Base-by-base conservation (phyloP, 2,113 vertebrate species). In the Ondatra zibethicus region DNA sequence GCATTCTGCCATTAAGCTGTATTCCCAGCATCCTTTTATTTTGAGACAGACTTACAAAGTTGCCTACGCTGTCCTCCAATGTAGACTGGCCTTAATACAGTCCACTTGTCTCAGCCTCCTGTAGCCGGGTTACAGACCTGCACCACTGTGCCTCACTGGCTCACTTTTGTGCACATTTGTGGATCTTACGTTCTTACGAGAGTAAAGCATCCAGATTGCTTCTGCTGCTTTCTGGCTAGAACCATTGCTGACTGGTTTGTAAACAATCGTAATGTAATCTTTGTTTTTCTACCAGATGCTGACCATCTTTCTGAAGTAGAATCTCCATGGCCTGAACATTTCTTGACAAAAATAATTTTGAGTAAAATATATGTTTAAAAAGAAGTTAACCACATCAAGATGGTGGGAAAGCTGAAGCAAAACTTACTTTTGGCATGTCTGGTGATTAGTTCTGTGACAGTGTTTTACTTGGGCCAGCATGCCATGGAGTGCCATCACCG, bases 401-500 rank as follows among this genome's bases (percentile, higher is more conserved):
- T 99, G 99, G 98, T 99, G 10, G 99, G 99, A 21, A 99, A 99
- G 98, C 98, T 99, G 93, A 99, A 99, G 96, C 99, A 99, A 98
- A 99, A 99, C 98, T 94, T 99, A 97, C 98, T 99, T 50, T 96
- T 99, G 99, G 99, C 99, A 12, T 99, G 99, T 86, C 98, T 99
- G 98, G 99, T 99, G 95, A 99, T 99, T 98, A 99, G 99, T 96
- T 99, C 99, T 0, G 98, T 99, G 96, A 99, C 99, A 0, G 99
- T 99, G 19, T 99, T 99, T 97, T 99, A 99, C 96, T 95, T 99
- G 97, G 99, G 99, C 88, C 99, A 99, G 36, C 99, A 99, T 0
- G 99, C 99, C 65, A 99, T 99, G 99, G 99, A 99, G 93, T 99
- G 99, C 94, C 99, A 99, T 98, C 99, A 99, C 80, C 99, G 99